Base-by-base conservation (phyloP, 2,888 invertebrate genomes). In the Bombylius discolor region DNA sequence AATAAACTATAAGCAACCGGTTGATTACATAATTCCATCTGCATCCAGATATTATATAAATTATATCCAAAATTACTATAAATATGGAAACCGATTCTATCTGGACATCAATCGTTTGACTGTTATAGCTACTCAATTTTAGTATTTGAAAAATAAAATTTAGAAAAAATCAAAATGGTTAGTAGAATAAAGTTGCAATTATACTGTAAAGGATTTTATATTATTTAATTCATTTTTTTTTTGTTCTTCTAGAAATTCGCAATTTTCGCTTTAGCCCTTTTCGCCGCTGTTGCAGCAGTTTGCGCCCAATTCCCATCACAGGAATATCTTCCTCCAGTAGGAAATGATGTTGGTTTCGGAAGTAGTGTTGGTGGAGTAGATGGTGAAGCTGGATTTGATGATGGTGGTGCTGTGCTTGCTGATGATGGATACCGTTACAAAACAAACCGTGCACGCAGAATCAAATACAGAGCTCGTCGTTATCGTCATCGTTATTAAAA, bases 401-500 rank as follows among this genome's bases (percentile, higher is more conserved):
- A 34, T 36, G 47, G 34, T 36, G 47, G 34, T 36, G 47, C 47
- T 7, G 47, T 34, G 6, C n/a, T 52, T 23, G 36, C 47, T 12
- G 52, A 52, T 36, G 52, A 52, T 23, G 52, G 52, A 33, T 52
- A 52, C 23, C 33, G 52, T 12, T 52, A 52, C 34, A 52, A 47
- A 13, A 52, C 52, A 36, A 8, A 42, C 12, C 39, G 39, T 42
- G 47, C 36, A 4, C n/a, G 31, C 8, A 33, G 47, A 36, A 47
- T 52, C 33, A 52, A 32, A 31, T 52, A 52, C 39, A 33, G 52
- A 32, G 23, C 34, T 14, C 52, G 52, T 11, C 62, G 60, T 6
- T 46, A 34, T 12, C 33, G 54, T 11, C 58, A 13, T 59, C 61
- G 63, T 5, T 46, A 47, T 34, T 53, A 39, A 32, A 12, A 42